These are phyloP conservation scores for Dasysyrphus tricinctus DNA, from an alignment of 2,888 invertebrate species.

Conservation along the genomic window DNA sequence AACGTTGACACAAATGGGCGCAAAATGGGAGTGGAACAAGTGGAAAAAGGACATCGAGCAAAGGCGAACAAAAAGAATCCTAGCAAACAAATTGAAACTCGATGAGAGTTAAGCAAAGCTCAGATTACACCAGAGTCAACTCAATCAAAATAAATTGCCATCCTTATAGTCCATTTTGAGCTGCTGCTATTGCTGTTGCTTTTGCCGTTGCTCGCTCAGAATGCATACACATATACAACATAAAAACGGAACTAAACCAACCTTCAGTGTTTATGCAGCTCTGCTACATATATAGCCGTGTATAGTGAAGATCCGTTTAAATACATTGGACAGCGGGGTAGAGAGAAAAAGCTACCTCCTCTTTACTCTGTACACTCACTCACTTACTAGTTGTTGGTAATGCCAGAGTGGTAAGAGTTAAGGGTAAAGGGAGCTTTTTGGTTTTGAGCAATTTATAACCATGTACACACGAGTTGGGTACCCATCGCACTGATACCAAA, in stretches of 20 bases:
- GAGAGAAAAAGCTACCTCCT: background rate
- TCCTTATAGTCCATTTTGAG: slow-evolving; percentile 53
- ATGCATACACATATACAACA: slow-evolving; percentile 7
- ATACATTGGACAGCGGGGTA: slow-evolving; percentile 22
- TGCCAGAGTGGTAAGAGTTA: background rate
- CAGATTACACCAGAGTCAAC: slow-evolving; percentile 75
- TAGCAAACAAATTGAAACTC: slow-evolving; percentile 74
- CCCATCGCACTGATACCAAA: background rate
- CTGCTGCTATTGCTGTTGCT: background rate
- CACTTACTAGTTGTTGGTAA: slow-evolving; percentile 52
- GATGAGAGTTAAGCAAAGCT: slow-evolving; percentile 76
- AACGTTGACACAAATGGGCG: slow-evolving; percentile 61
- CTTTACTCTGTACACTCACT: slow-evolving; percentile 20
- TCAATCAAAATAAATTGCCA: slow-evolving; percentile 76
- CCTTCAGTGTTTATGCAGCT: slow-evolving; percentile 25
- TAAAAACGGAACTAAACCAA: slow-evolving; percentile 4
- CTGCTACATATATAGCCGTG: slow-evolving; percentile 2
- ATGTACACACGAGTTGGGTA: slow-evolving; percentile 33
- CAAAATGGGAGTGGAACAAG: slow-evolving; percentile 17
- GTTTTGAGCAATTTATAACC: slow-evolving; percentile 70
- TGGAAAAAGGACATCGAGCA: slow-evolving; percentile 30
- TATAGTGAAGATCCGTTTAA: slow-evolving; percentile 66
- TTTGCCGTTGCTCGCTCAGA: background rate
- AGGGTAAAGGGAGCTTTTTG: background rate
- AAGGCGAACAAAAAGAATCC: slow-evolving; percentile 43